Base-by-base conservation (phyloP, 2,888 invertebrate genomes). In the Lysandra bellargus region DNA sequence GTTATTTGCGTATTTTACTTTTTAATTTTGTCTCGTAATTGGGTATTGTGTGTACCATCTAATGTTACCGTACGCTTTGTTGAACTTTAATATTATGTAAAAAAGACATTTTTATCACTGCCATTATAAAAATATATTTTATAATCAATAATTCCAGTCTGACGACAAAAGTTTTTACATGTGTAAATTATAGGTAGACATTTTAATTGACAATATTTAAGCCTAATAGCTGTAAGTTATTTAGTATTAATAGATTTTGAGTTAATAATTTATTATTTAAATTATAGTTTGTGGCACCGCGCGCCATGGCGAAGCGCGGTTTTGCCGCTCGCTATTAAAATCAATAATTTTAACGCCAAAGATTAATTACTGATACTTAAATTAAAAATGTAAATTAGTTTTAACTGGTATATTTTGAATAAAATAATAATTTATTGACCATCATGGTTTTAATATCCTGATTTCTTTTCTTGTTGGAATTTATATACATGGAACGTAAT, bases 281-380 rank as follows among this genome's bases (percentile, higher is more conserved):
- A 12, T 49, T 12, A 2, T 23, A n/a, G 23, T 73, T 74, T n/a
- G 40, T n/a, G 23, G 4, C 14, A 6, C 44, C 44, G 74, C 44
- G 9, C 23, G 49, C 44, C 23, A 75, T 30, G 30, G 9, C 30
- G 30, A 14, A 12, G 23, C 49, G 9, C 12, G 75, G 23, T 75
- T 69, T 75, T 79, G 76, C 49, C 49, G 30, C 79, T 64, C 33
- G 44, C 73, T 76, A 12, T 49, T 40, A 75, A 75, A 75, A 76
- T 23, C 30, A 12, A 60, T 76, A 78, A 78, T 77, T 80, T 82
- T 82, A 82, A 84, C 30, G 82, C 83, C 83, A 84, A 83, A 84
- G 84, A 83, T 80, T 81, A 81, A 78, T 80, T 78, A 57, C 78
- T 78, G 79, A 80, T 80, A 78, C 79, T 78, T 72, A 73, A 74